Conservation (phyloP, 2,113 vertebrate genomes). For the Microtus montanus region DNA sequence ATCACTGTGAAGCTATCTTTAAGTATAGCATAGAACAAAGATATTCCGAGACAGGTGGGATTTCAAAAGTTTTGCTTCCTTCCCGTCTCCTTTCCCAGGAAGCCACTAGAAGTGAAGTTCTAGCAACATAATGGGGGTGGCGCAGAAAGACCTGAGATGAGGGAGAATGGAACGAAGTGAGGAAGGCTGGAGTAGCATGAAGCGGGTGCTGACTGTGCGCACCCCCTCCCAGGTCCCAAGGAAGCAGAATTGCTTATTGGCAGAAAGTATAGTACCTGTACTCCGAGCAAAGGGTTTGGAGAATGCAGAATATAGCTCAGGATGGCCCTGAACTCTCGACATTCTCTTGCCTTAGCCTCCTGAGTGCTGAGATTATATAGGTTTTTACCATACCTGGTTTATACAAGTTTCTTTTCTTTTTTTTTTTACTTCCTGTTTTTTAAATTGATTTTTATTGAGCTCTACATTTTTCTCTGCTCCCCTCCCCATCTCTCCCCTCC, state of each 20-base stretch:
- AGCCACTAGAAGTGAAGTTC: background rate
- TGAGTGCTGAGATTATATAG: background rate
- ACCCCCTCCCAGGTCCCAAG: background rate
- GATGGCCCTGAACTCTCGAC: background rate
- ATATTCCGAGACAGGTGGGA: background rate
- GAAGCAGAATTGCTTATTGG: background rate
- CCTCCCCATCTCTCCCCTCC: no score
- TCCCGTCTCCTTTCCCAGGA: background rate
- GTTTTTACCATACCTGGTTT: background rate
- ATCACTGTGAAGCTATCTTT: slow-evolving; percentile 32
- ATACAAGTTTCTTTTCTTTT: background rate
- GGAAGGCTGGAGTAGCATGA: background rate
- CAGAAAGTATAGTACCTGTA: background rate
- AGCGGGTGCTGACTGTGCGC: background rate
- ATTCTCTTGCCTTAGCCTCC: background rate
- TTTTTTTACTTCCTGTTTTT: no score
- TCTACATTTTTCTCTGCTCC: no score
- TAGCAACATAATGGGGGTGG: background rate
- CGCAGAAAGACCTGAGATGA: accelerated
- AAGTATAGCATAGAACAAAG: background rate
- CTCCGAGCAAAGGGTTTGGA: background rate
- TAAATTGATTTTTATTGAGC: no score
- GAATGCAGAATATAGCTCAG: background rate
- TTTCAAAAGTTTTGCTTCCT: slow-evolving; percentile 10
- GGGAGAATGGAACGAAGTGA: background rate